Evolutionary conservation across 2,888 invertebrate species (phyloP), one percentile per base, ranked within the genome.

Genomic region (Netelia fuscicornis): DNA sequence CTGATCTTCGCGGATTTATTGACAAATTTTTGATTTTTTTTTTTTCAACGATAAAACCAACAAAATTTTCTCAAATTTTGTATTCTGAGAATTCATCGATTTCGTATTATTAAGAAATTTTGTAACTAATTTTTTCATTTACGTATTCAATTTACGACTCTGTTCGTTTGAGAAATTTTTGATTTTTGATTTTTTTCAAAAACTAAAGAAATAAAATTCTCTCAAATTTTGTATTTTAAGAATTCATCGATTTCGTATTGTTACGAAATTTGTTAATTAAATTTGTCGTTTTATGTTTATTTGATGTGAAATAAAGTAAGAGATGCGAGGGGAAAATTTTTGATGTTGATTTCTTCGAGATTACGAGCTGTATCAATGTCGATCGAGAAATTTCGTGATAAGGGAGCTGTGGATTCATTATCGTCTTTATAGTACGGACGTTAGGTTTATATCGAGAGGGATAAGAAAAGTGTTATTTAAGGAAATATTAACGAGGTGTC

Each of bases 371-470:
- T 54, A 9, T 13, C 25, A 30, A n/a, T 42, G 23, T 30, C 17
- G 17, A 58, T 30, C n/a, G 17, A 10, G 48, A 67, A 58, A 48
- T 68, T 67, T 44, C 10, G 20, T 25, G 76, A 76, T 56, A 76
- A 76, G 42, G n/a, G 11, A 52, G 42, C 11, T 52, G 20, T n/a
- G 11, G 44, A 44, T 44, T 42, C 37, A 56, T 48, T 67, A 23
- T 54, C 54, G 13, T 65, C 10, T 56, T 25, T 67, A 44, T 72
- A 60, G 56, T 58, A 44, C 58, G 2, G 8, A 2, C 25, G 25
- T 25, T 58, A 17, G 17, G 17, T 20, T 58, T 6, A 17, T 9
- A 9, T 58, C 0, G 25, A 30, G 58, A 17, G 17, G 58, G 17
- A 17, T 20, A 58, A 20, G 2, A 20, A 20, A 58, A 20, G 20